Percentiles rank a stretch among this genome's conserved stretches.
Evolutionary conservation across 1,140 invertebrate genomes (phyloP).

Genomic region (Drosophila simulans): DNA sequence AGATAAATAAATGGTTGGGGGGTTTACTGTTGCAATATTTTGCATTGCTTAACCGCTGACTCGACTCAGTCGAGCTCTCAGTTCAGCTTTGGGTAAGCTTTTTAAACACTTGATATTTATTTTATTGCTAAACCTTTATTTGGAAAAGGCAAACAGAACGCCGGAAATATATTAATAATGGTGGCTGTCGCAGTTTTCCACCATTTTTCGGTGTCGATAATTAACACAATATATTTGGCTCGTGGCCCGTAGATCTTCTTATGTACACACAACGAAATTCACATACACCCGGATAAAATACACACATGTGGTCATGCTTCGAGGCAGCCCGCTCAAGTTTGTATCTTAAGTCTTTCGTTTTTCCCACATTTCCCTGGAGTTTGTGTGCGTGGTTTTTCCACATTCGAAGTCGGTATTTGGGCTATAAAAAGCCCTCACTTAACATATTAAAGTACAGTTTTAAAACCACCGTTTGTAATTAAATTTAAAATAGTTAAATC

Average conservation of each 20-base stretch:
- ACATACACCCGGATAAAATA: conserved; percentile 40
- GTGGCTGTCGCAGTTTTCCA: conserved; percentile 26
- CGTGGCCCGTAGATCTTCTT: conserved; percentile 40
- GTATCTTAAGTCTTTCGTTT: conserved; percentile 74
- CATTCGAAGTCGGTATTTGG: conserved; percentile 2
- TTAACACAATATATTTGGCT: conserved; percentile 28
- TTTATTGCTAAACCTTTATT: conserved; percentile 28
- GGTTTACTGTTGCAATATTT: conserved; percentile 70
- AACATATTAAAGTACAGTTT: neutral
- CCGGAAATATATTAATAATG: conserved; percentile 10
- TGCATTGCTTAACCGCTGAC: conserved; percentile 64
- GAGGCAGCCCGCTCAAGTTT: conserved; percentile 60
- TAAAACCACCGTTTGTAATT: too few species aligned
- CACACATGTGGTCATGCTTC: conserved; percentile 56
- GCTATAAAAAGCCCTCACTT: neutral
- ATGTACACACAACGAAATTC: conserved; percentile 19
- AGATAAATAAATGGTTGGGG: conserved; percentile 17
- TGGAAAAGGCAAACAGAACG: conserved; percentile 65
- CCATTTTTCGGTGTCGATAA: neutral
- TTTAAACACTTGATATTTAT: conserved; percentile 30
- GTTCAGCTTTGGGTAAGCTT: conserved; percentile 14
- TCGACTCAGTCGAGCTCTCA: conserved; percentile 5
- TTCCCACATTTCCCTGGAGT: conserved; percentile 6
- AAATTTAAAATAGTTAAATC: neutral
- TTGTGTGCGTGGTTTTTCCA: conserved; percentile 5